Percentiles rank a stretch among this genome's conserved stretches.
Evolutionary conservation across 2,888 invertebrate species (phyloP).

Genomic region (Eristalis pertinax): DNA sequence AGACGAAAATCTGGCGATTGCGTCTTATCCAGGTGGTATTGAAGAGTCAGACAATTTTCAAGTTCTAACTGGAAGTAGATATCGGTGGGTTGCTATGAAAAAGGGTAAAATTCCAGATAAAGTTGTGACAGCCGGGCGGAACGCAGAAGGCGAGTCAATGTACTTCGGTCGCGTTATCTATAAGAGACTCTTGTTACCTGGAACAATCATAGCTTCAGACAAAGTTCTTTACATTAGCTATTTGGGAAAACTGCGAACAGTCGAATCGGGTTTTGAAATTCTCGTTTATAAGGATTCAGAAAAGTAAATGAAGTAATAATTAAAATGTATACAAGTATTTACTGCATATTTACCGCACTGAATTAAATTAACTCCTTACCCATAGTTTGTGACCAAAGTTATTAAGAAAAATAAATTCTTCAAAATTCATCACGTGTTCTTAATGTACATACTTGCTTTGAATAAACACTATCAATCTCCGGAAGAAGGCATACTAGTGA

Average conservation of each 20-base stretch:
- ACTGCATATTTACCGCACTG: slow-evolving; percentile 9
- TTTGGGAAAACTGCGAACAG: slow-evolving; percentile 37
- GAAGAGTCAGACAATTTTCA: slow-evolving; percentile 38
- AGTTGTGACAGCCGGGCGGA: slow-evolving; percentile 25
- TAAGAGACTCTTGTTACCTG: slow-evolving; percentile 11
- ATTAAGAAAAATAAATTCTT: slow-evolving; percentile 6
- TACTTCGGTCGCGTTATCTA: slow-evolving; percentile 29
- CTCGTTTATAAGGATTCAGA: slow-evolving; percentile 7
- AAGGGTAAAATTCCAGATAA: slow-evolving; percentile 35
- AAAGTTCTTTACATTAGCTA: slow-evolving; percentile 44
- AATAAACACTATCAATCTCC: background rate
- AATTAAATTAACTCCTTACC: slow-evolving; percentile 6
- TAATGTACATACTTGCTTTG: background rate
- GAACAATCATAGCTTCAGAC: slow-evolving; percentile 30
- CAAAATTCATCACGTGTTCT: background rate
- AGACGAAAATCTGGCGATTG: background rate
- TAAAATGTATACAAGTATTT: background rate
- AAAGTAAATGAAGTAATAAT: background rate
- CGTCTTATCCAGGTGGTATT: slow-evolving; percentile 42
- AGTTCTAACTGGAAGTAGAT: slow-evolving; percentile 21
- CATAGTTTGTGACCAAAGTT: background rate
- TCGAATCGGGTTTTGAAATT: slow-evolving; percentile 27
- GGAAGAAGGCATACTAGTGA: background rate
- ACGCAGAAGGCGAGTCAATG: slow-evolving; percentile 33
- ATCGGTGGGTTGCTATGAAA: slow-evolving; percentile 31